Percentiles rank a stretch among this genome's conserved stretches.
Evolutionary conservation across 2,888 invertebrate genomes (phyloP).

Genomic region (Ophion costatus): DNA sequence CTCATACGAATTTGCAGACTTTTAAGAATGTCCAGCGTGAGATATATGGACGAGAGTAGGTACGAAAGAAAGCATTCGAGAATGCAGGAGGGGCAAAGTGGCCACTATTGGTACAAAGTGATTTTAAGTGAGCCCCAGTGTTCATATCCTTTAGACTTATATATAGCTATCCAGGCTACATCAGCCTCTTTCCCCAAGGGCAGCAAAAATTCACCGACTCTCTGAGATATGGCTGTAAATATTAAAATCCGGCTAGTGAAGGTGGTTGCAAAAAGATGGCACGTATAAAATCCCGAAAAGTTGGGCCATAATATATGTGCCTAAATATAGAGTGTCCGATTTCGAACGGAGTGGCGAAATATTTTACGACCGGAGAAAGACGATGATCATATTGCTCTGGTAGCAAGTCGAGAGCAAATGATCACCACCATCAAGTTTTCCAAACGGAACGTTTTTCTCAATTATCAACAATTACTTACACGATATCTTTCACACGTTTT

Average conservation of each 20-base stretch:
- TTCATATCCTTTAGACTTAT: constrained; percentile 37
- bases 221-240: constrained; percentile 80
- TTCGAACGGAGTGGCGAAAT: constrained; percentile 30
- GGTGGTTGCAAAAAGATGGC: constrained; percentile 37
- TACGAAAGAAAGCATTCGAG: constrained; percentile 30
- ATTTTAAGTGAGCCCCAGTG: constrained; percentile 78
- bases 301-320: constrained; percentile 14
- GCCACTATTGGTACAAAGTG: constrained; percentile 78
- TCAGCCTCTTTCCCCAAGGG: constrained; percentile 65
- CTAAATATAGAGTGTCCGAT: constrained; percentile 2
- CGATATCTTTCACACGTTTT: no score
- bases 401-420: no score
- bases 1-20: constrained; percentile 31
- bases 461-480: no score
- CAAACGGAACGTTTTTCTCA: no score
- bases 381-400: no score
- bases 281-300: not conserved
- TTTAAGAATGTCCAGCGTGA: constrained; percentile 69
- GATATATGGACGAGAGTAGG: constrained; percentile 69
- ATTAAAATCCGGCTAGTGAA: constrained; percentile 77
- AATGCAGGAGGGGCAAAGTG: constrained; percentile 72
- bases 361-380: not conserved
- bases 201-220: constrained; percentile 72
- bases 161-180: constrained; percentile 29
- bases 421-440: no score